Evolutionary conservation across 2,888 invertebrate species (phyloP).

Genomic region (Parochlus steinenii): DNA sequence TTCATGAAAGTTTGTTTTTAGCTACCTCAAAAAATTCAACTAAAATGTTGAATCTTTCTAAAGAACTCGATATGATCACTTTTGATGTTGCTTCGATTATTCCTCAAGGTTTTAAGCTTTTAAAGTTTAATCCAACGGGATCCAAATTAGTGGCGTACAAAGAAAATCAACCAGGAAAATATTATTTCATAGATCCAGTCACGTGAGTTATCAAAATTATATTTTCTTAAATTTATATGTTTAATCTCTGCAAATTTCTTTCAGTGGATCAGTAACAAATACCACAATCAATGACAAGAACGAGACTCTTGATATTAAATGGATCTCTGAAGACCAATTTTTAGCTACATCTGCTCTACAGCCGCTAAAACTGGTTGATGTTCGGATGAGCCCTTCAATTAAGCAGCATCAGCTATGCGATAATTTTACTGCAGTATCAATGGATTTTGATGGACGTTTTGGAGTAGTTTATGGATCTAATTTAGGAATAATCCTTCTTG

Average conservation of each 20-base stretch:
- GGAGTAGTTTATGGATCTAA: constrained; percentile 7
- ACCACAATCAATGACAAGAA: neutral
- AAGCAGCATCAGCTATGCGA: constrained; percentile 3
- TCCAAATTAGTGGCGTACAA: neutral
- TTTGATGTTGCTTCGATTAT: neutral
- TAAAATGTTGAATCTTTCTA: neutral
- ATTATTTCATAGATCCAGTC: constrained; percentile 2
- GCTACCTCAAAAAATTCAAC: neutral
- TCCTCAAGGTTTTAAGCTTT: neutral
- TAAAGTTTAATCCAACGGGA: constrained; percentile 8
- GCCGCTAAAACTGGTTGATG: constrained; percentile 7
- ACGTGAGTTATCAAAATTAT: neutral
- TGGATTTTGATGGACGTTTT: constrained; percentile 8
- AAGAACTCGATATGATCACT: constrained; percentile 3
- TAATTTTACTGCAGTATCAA: constrained; percentile 8
- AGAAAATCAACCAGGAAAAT: neutral
- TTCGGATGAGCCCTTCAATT: neutral
- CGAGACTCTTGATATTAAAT: constrained; percentile 2
- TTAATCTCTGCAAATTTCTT: no score
- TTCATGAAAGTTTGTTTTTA: constrained; percentile 3
- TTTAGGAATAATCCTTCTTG: constrained; percentile 7
- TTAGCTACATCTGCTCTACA: constrained; percentile 2
- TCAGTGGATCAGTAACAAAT: no score
- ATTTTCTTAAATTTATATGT: no score
- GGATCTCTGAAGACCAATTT: constrained; percentile 2